phyloP scores from a whole-genome alignment of 2,113 vertebrate species.

The Chlorodrepanis virens region DNA sequence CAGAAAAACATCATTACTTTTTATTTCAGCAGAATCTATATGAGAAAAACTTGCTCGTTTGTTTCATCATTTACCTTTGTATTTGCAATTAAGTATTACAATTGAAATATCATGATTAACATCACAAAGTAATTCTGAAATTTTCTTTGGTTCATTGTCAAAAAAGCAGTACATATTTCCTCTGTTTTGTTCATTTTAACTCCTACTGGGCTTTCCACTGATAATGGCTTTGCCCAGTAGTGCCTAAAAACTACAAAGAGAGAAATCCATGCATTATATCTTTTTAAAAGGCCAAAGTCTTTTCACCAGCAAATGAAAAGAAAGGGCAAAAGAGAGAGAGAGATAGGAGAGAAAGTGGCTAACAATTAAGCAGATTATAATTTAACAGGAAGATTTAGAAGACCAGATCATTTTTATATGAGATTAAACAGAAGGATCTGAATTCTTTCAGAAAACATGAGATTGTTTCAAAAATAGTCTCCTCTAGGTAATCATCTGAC shows the following conservation, averaged over 20 bases:
- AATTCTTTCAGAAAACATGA: not conserved
- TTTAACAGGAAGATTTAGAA: not conserved
- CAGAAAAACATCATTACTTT: not conserved
- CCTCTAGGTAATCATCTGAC: accelerated
- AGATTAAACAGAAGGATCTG: not conserved
- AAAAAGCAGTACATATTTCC: not conserved
- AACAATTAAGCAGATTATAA: not conserved
- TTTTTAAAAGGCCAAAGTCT: not conserved
- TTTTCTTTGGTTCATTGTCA: not conserved
- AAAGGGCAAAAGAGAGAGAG: not conserved
- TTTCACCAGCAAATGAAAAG: not conserved
- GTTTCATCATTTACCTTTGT: not conserved
- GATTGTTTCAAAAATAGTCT: not conserved
- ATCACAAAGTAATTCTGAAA: not conserved
- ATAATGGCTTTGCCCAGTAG: not conserved
- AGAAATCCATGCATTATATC: not conserved
- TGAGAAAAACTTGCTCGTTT: not conserved
- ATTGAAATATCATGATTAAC: not conserved
- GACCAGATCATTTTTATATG: not conserved
- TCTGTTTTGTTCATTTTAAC: not conserved
- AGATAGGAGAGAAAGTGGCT: not conserved
- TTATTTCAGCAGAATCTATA: not conserved
- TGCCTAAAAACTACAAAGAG: not conserved
- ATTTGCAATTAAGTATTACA: not conserved
- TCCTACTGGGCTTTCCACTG: not conserved